Evolutionary conservation across 1,140 invertebrate species (phyloP).

Genomic region (Aphaenogaster ashmeadi): DNA sequence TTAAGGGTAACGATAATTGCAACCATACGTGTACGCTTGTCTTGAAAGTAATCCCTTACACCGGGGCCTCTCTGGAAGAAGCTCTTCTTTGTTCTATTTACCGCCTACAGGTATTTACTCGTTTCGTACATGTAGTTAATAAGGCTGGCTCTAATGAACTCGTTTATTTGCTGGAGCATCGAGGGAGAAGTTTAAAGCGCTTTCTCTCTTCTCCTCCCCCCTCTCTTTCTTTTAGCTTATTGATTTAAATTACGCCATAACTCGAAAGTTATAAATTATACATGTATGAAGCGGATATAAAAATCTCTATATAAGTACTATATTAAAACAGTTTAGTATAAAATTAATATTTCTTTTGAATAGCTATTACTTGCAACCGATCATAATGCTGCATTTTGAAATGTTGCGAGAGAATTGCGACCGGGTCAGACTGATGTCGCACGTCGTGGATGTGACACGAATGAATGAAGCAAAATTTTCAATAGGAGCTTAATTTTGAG

Average conservation of each 20-base stretch:
- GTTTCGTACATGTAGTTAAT: slow-evolving; percentile 63
- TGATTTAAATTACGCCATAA: slow-evolving; percentile 31
- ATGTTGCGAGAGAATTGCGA: slow-evolving; percentile 3
- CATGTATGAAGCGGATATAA: neutral
- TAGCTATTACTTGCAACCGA: neutral
- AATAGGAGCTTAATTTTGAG: slow-evolving; percentile 20
- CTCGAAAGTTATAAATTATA: neutral
- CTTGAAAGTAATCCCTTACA: slow-evolving; percentile 57
- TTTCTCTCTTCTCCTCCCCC: neutral
- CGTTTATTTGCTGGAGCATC: slow-evolving; percentile 46
- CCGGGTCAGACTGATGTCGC: neutral
- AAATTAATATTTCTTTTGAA: neutral
- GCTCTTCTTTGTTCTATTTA: slow-evolving; percentile 58
- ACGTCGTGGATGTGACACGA: neutral
- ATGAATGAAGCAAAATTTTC: slow-evolving; percentile 26
- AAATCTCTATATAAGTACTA: neutral
- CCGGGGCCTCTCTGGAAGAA: slow-evolving; percentile 51
- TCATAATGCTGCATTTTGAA: neutral
- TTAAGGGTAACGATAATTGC: slow-evolving; percentile 66
- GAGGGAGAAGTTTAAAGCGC: slow-evolving; percentile 32
- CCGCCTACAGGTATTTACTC: slow-evolving; percentile 53
- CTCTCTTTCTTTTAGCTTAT: neutral
- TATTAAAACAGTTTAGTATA: neutral
- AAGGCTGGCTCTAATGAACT: slow-evolving; percentile 65
- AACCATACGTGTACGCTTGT: slow-evolving; percentile 50